Percentiles rank a stretch among this genome's conserved stretches.
Evolutionary conservation across 2,888 invertebrate genomes (phyloP).

Genomic region (Mycalesis mineus): DNA sequence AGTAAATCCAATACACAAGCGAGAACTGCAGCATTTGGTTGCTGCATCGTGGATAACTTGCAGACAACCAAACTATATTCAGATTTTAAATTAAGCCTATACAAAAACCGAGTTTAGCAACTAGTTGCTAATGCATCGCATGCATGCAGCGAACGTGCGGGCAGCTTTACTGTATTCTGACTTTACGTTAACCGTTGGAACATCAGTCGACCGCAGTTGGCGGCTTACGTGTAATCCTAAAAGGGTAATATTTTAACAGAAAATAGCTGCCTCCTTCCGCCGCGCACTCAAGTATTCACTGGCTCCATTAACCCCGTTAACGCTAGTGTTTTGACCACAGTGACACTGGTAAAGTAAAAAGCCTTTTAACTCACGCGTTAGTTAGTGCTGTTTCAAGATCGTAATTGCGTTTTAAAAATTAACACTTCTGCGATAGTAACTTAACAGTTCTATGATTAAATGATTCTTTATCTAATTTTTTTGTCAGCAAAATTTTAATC

Average conservation of each 20-base stretch:
- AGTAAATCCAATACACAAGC: too few species aligned
- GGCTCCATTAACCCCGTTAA: constrained; percentile 61
- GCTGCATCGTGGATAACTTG: too few species aligned
- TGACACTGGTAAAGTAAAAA: constrained; percentile 26
- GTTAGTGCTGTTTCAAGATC: background rate
- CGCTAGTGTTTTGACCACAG: constrained; percentile 46
- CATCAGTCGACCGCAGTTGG: constrained; percentile 43
- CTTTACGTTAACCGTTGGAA: constrained; percentile 30
- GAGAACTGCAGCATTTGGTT: too few species aligned
- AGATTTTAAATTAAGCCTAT: too few species aligned
- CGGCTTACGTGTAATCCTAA: constrained; percentile 60
- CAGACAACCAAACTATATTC: too few species aligned
- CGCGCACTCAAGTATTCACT: constrained; percentile 67
- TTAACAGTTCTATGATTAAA: too few species aligned
- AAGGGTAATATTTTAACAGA: constrained; percentile 71
- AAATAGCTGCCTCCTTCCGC: constrained; percentile 50
- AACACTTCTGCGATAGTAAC: too few species aligned
- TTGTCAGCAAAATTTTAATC: too few species aligned
- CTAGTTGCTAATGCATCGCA: too few species aligned
- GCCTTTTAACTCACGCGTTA: background rate
- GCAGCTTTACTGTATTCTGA: constrained; percentile 12
- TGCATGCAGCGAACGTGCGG: background rate
- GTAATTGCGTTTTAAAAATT: background rate
- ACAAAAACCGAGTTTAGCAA: too few species aligned
- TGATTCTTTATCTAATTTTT: too few species aligned